Evolutionary conservation across 2,113 vertebrate genomes (phyloP).

Genomic region (Barbus barbus): DNA sequence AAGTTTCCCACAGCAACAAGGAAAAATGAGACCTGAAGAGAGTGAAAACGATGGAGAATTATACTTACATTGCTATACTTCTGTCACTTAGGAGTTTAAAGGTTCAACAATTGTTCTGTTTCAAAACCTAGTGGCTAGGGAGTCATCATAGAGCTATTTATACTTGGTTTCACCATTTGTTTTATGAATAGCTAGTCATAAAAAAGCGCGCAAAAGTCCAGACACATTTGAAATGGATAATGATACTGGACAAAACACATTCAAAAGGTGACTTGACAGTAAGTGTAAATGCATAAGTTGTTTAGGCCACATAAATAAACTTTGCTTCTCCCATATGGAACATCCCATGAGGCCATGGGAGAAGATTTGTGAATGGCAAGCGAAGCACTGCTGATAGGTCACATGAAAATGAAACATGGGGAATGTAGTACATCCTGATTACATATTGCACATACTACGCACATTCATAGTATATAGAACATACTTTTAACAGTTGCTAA

Average conservation of each 20-base stretch:
- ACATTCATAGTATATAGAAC: too few species aligned
- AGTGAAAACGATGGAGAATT: conserved; percentile 15
- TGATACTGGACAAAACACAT: neutral
- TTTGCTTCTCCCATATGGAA: neutral
- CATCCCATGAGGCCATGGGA: too few species aligned
- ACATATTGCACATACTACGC: too few species aligned
- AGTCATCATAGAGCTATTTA: neutral
- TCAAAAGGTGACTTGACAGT: neutral
- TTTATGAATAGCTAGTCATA: neutral
- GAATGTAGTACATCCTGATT: too few species aligned
- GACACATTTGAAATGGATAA: neutral
- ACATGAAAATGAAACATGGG: too few species aligned
- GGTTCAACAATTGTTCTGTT: neutral
- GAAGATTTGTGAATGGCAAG: too few species aligned
- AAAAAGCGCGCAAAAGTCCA: neutral
- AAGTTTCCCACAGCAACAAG: conserved; percentile 13
- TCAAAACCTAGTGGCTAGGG: neutral
- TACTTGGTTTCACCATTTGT: neutral
- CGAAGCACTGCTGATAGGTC: too few species aligned
- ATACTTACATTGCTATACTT: conserved; percentile 14
- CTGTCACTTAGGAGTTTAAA: neutral
- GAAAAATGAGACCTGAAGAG: conserved; percentile 6
- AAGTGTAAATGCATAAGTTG: too few species aligned
- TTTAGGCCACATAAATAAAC: neutral
- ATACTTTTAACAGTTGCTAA: too few species aligned